Evolutionary conservation across 2,888 invertebrate genomes (phyloP), one percentile per base, ranked within the genome.

Genomic region (Hofmannophila pseudospretella): DNA sequence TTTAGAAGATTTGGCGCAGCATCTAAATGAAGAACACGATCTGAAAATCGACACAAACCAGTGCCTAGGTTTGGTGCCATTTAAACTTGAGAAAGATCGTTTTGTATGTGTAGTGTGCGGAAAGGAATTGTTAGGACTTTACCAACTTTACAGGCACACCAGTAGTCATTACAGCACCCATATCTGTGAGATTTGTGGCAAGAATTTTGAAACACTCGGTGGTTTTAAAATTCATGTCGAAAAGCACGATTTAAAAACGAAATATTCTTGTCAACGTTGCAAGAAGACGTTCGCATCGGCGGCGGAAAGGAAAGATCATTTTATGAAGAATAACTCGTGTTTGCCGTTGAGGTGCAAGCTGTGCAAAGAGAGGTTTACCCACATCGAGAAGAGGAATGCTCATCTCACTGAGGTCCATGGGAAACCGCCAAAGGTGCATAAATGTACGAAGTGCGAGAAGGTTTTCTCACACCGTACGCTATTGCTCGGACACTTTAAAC

Each of bases 271-370:
- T 26, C 29, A 10, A 20, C 29, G 16, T 13, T 47, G 45, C 31
- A 41, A 41, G 13, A 32, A 30, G 11, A 5, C 26, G 2, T 47
- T 45, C 12, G 20, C 32, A 1, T 32, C 48, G 1, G 32, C 47
- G 30, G 49, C 46, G 25, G 54, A 44, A 11, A 60, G 59, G 41
- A 54, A 47, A 33, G 36, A 54, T 8, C 54, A 58, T 25, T 36
- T 45, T 23, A 43, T 39, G 2, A 41, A 32, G 1, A 48, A 41
- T 29, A 48, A 47, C 27, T 31, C 39, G 7, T 58, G 58, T 28
- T 38, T 3, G 14, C 29, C 29, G 14, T 47, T 46, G 30, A 45
- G 48, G 12, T 59, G 58, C 29, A 16, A 36, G 1, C 31, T 44
- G 0, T 59, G 58, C 11, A 40, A 44, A 3, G 53, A 55, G 19